Base-by-base conservation (phyloP, 35 echinoderm and acorn worm genomes). In the Apostichopus californicus region DNA sequence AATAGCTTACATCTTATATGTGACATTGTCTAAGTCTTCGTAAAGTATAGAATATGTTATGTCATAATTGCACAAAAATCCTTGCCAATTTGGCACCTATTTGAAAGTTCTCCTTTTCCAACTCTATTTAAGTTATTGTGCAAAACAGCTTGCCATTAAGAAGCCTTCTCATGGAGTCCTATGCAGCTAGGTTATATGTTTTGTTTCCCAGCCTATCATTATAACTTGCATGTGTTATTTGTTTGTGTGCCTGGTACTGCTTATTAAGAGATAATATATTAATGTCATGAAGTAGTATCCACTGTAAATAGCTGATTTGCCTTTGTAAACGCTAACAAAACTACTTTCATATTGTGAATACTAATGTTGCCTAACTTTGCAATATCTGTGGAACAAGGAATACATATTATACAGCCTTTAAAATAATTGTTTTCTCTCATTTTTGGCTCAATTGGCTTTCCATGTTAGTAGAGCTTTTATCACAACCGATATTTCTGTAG, bases 341-440 rank as follows among this genome's bases (percentile, higher is more conserved):
- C 7, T 8, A 85, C 81, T 85, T 85, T 85, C 81, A 85, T 85
- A 85, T 85, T 85, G 81, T 85, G 81, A 85, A 85, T 85, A 85
- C 81, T 85, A 85, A 85, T 55, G 56, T 85, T 85, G 81, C 81
- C 81, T 85, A 56, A 59, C 22, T 58, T 57, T 85, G 81, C 81
- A 85, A 85, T 85, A 85, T 60, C 23, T 85, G 81, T 85, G 81
- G 20, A 85, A 85, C 55, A 58, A 58, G 81, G 57, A 85, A 85
- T 60, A 59, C 80, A 55, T 54, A 55, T 83, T 18, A 75, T 75
- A n/a, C 14, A 75, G 17, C 71, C 71, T 75, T 75, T 75, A 75
- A 75, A 7, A 75, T 61, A 5, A 61, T 61, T 61, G 58, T 61
- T 61, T 61, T 9, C 8, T 12, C 58, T 61, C 58, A 12, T 9